Evolutionary conservation across 2,888 invertebrate species (phyloP).

Genomic region (Tachina lurida): DNA sequence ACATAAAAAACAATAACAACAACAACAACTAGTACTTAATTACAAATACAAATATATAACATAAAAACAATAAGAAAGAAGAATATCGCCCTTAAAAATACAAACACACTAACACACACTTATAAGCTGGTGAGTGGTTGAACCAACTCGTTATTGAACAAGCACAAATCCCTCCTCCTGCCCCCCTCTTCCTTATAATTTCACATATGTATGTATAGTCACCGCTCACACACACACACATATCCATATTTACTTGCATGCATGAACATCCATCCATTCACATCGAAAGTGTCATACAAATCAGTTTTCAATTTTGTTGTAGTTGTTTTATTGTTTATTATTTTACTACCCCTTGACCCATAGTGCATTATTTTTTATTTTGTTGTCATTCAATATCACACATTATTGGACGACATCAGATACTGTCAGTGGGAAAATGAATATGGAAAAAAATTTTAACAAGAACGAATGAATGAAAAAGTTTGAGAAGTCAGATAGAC

Average conservation of each 20-base stretch:
- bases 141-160: constrained; percentile 63
- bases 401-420: constrained; percentile 79
- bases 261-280: constrained; percentile 16
- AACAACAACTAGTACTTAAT: constrained; percentile 60
- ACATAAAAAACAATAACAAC: constrained; percentile 23
- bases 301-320: constrained; percentile 54
- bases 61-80: constrained; percentile 70
- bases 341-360: constrained; percentile 60
- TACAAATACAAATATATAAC: constrained; percentile 63
- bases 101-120: constrained; percentile 75
- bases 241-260: background rate
- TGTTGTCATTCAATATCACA: constrained; percentile 81
- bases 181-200: background rate
- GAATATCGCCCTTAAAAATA: constrained; percentile 79
- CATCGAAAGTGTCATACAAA: constrained; percentile 60
- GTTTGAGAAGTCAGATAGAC: constrained; percentile 34
- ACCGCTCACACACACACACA: constrained; percentile 63
- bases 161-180: constrained; percentile 66
- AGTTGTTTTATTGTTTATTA: constrained; percentile 41
- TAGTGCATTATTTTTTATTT: background rate
- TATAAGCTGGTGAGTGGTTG: constrained; percentile 58
- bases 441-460: constrained; percentile 23
- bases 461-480: constrained; percentile 58
- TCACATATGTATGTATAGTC: constrained; percentile 67
- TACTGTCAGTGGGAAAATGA: constrained; percentile 67